These are phyloP conservation scores for Seira sanloemensis DNA, from an alignment of 2,888 invertebrate species.

Conservation along the genomic window DNA sequence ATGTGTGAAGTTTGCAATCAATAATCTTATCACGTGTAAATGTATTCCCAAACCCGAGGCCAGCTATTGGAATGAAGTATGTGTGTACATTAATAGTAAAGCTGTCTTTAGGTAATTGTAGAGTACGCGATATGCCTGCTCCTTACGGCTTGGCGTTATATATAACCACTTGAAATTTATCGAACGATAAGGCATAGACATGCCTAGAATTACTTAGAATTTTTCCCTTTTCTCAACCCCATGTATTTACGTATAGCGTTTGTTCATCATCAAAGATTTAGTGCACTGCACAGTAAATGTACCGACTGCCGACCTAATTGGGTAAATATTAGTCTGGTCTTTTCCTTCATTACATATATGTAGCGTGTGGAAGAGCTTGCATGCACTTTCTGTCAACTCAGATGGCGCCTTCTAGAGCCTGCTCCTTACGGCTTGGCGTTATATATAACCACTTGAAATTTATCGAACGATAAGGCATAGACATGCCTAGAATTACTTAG, in stretches of 20 bases:
- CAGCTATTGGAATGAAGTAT: not conserved
- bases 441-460: not conserved
- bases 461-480: not conserved
- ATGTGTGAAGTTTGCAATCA: not conserved
- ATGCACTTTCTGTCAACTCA: slow-evolving; percentile 1
- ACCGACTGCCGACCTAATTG: no score
- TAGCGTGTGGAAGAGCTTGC: not conserved
- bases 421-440: not conserved
- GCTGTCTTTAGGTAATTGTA: not conserved
- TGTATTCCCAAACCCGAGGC: not conserved
- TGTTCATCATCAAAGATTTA: no score
- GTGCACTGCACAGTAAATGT: no score
- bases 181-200: not conserved
- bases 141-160: not conserved
- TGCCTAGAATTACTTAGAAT: no score
- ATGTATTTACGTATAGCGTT: no score
- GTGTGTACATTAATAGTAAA: not conserved
- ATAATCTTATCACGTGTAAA: not conserved
- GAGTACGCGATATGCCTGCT: not conserved
- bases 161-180: not conserved
- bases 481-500: no score
- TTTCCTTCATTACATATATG: no score
- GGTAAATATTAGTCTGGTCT: no score
- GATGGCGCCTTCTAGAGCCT: not conserved
- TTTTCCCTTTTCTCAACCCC: no score